Base-by-base conservation (phyloP, 1,140 invertebrate genomes). In the Caenorhabditis tropicalis region DNA sequence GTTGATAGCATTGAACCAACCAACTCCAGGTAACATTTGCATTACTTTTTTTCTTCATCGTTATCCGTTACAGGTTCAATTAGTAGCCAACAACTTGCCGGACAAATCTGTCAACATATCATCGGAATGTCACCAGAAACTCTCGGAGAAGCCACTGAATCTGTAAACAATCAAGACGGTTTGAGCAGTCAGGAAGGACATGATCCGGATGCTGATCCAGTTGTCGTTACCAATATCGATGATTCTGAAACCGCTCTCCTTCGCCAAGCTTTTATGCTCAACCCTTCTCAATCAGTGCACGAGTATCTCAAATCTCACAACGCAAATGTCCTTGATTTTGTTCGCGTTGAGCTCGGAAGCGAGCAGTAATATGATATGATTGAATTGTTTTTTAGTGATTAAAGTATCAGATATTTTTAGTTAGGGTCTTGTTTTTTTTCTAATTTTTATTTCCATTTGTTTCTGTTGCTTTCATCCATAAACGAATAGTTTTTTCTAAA, bases 51-150 rank as follows among this genome's bases (percentile, higher is more conserved):
- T n/a, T n/a, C n/a, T n/a, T n/a, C n/a, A n/a, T n/a, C n/a, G n/a
- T n/a, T n/a, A n/a, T 10, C n/a, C 19, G 1, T 65, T 65, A 33
- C 53, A 65, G 58, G 58, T 3, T 46, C 65, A 74, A 74, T 74
- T n/a, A 74, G 65, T 10, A 74, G 65, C 43, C 65, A 74, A 24
- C 65, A 74, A 74, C 70, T 90, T 9, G 90, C 83, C 24, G 39
- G 80, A 24, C 90, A 90, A 46, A 83, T 91, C 29, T 91, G 89
- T 46, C 90, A 91, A 56, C 89, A 90, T 80, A 91, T 90, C 70
- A 90, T 90, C 56, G 89, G 89, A 82, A 90, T 91, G 89, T 48
- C 58, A 29, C 87, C 90, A 12, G 85, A 88, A 83, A 31, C 82
- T 24, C 88, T 91, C n/a, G 89, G 87, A 49, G 51, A 82, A 33